phyloP scores from a whole-genome alignment of 2,888 invertebrate genomes.

The Cheilosia scutellata region DNA sequence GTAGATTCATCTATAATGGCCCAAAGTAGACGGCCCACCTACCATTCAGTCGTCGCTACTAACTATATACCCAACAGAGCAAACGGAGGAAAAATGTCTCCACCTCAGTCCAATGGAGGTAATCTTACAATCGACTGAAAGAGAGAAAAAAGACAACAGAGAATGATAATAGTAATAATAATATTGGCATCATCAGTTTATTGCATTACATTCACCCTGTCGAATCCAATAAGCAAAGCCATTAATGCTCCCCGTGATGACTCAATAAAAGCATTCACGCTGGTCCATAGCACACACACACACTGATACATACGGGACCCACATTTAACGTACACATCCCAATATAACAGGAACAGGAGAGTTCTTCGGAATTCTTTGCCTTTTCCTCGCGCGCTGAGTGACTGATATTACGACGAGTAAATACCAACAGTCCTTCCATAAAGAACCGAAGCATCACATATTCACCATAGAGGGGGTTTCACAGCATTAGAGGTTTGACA shows the following conservation, averaged over 20 bases:
- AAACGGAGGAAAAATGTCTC: not conserved
- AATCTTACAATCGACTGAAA: not conserved
- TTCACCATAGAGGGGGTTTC: not conserved
- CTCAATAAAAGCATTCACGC: slow-evolving; percentile 58
- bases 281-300: slow-evolving; percentile 15
- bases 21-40: slow-evolving; percentile 28
- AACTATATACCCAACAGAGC: not conserved
- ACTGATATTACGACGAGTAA: slow-evolving; percentile 42
- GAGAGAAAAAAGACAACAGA: slow-evolving; percentile 24
- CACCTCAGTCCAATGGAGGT: not conserved
- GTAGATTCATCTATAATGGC: slow-evolving; percentile 68
- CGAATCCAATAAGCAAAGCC: slow-evolving; percentile 63
- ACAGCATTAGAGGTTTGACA: slow-evolving; percentile 19
- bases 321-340: slow-evolving; percentile 32
- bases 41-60: not conserved
- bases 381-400: slow-evolving; percentile 29
- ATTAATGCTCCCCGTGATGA: slow-evolving; percentile 63
- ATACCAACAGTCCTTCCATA: slow-evolving; percentile 48
- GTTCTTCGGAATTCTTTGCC: slow-evolving; percentile 21
- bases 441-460: slow-evolving; percentile 45
- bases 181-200: slow-evolving; percentile 70
- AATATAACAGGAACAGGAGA: slow-evolving; percentile 40
- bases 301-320: not conserved
- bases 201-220: slow-evolving; percentile 68
- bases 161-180: slow-evolving; percentile 63